Conservation (phyloP, 2,113 vertebrate genomes). For the Orcinus orca region DNA sequence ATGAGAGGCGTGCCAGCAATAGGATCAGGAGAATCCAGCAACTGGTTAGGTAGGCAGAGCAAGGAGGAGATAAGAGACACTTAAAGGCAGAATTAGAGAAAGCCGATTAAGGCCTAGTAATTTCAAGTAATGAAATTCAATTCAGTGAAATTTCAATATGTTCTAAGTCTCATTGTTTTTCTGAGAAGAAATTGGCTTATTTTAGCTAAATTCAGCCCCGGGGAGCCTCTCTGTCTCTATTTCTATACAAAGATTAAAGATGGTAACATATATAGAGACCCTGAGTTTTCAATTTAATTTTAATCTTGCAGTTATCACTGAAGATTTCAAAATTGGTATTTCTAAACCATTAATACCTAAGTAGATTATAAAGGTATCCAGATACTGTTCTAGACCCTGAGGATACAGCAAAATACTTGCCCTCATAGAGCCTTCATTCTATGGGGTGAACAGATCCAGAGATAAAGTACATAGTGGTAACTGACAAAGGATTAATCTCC, state of each 20-base stretch:
- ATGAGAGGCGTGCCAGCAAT: not conserved
- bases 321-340: not conserved
- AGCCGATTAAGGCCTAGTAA: not conserved
- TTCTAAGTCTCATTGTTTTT: not conserved
- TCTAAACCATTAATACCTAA: not conserved
- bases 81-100: not conserved
- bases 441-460: not conserved
- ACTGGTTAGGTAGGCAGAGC: not conserved
- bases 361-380: not conserved
- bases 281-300: constrained; percentile 4
- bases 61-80: not conserved
- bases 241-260: not conserved
- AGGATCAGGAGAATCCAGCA: not conserved
- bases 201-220: constrained; percentile 14
- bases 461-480: not conserved
- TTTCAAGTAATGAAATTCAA: not conserved
- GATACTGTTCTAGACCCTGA: not conserved
- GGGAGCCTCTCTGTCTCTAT: not conserved
- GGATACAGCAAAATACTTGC: not conserved
- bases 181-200: not conserved
- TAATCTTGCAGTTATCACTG: not conserved
- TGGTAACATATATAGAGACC: not conserved
- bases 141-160: not conserved
- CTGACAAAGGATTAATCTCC: too few relatives aligned
- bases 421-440: not conserved